phyloP scores from a whole-genome alignment of 2,113 vertebrate species.

The Myxocyprinus asiaticus region DNA sequence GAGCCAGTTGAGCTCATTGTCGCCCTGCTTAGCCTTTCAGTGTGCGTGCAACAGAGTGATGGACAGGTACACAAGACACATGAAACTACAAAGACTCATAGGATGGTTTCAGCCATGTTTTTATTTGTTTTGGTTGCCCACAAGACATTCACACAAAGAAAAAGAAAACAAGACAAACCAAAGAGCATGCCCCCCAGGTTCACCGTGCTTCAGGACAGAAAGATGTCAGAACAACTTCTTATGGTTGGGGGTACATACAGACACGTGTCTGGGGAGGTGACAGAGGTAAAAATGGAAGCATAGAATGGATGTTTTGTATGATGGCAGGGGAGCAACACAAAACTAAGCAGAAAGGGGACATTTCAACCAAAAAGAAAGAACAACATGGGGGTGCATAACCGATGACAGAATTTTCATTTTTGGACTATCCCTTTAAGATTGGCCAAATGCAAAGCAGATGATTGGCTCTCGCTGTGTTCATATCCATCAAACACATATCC shows the following conservation, averaged over 20 bases:
- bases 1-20: slow-evolving; percentile 66
- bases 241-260: slow-evolving; percentile 48
- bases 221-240: slow-evolving; percentile 48
- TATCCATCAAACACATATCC: too few species aligned
- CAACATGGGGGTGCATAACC: too few species aligned
- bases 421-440: background rate
- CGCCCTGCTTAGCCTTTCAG: slow-evolving; percentile 43
- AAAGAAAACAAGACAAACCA: slow-evolving; percentile 48
- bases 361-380: background rate
- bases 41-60: slow-evolving; percentile 69
- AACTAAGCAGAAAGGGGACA: slow-evolving; percentile 7
- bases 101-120: slow-evolving; percentile 80
- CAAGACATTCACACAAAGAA: slow-evolving; percentile 59
- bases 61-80: slow-evolving; percentile 79
- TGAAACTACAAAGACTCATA: slow-evolving; percentile 80
- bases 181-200: slow-evolving; percentile 48
- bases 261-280: slow-evolving; percentile 48
- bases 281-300: slow-evolving; percentile 56
- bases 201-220: slow-evolving; percentile 41
- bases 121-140: slow-evolving; percentile 60
- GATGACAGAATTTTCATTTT: too few species aligned
- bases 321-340: slow-evolving; percentile 49
- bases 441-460: slow-evolving; percentile 5
- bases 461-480: background rate
- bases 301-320: slow-evolving; percentile 50